Percentiles rank a stretch among this genome's conserved stretches.
Conservation (phyloP, 2,113 vertebrate species). For the Anseranas semipalmata region DNA sequence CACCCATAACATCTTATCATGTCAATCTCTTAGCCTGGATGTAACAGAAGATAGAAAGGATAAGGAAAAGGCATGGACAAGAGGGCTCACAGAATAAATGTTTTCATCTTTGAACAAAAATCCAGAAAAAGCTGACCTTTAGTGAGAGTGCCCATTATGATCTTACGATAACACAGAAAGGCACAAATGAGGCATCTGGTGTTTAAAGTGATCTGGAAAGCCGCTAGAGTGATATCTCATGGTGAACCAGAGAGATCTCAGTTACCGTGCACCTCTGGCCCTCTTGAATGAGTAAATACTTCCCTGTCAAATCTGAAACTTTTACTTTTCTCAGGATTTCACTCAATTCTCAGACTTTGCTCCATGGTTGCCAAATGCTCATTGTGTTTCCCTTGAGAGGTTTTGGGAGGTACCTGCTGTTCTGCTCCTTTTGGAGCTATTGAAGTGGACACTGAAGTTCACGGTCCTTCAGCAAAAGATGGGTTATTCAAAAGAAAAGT, state of each 20-base stretch:
- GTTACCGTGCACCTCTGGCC: background rate
- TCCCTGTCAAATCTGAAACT: background rate
- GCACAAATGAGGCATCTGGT: background rate
- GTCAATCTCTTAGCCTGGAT: background rate
- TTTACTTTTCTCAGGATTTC: background rate
- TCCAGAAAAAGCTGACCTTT: background rate
- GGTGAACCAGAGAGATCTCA: background rate
- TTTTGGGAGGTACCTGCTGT: background rate
- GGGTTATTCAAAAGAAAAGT: background rate
- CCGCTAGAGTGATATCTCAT: background rate
- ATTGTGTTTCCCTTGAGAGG: background rate
- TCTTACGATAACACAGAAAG: background rate
- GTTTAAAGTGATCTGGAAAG: background rate
- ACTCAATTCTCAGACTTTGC: background rate
- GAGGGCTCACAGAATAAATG: background rate
- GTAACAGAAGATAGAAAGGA: background rate
- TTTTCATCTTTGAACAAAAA: background rate
- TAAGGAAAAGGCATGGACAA: background rate
- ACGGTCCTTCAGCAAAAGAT: background rate
- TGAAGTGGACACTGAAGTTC: background rate
- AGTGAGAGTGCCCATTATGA: background rate
- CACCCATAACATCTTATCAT: background rate
- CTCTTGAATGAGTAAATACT: background rate
- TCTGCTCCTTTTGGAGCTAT: background rate
- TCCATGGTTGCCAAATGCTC: background rate